Base-by-base conservation (phyloP, 2,797 vertebrate species). In the Chaunax sp. region DNA sequence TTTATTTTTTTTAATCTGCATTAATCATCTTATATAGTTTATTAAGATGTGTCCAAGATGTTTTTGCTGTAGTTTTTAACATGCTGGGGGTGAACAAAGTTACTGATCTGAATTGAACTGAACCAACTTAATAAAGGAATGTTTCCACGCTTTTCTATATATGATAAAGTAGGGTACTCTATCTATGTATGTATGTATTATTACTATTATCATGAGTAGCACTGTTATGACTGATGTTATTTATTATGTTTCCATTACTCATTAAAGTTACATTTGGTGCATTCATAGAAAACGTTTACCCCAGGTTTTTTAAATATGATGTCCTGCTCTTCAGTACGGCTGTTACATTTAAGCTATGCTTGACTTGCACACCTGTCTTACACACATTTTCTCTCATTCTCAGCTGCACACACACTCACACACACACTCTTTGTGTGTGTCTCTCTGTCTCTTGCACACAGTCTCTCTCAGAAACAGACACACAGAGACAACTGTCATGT, bases 401-500 rank as follows among this genome's bases (percentile, higher is more conserved):
- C n/a, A n/a, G n/a, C n/a, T n/a, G n/a, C n/a, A n/a, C n/a, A n/a
- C n/a, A n/a, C n/a, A n/a, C 51, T 22, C 23, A 40, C 51, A 41
- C 37, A 37, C 33, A 41, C 49, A 14, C 15, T 38, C 16, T 33
- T 33, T 23, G 3, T 18, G 11, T 46, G 2, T 46, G 4, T 49
- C 20, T 28, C 52, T 18, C 20, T 47, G 41, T 25, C 45, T 8
- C 12, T 6, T 9, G 11, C 43, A 58, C 28, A 58, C 55, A 44
- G 19, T n/a, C 51, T 15, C 22, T 43, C 22, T 43, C 16, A 52
- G 3, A 16, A 13, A 66, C 30, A 53, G 14, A 43, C 33, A 69
- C 22, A 62, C 50, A 76, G 41, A 68, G 55, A 67, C 5, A 20
- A 40, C 60, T 81, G 75, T 80, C 87, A 84, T 72, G 69, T 73